Percentiles rank a stretch among this genome's conserved stretches.
Conservation (phyloP, 2,113 vertebrate species). For the Ciconia stormi region DNA sequence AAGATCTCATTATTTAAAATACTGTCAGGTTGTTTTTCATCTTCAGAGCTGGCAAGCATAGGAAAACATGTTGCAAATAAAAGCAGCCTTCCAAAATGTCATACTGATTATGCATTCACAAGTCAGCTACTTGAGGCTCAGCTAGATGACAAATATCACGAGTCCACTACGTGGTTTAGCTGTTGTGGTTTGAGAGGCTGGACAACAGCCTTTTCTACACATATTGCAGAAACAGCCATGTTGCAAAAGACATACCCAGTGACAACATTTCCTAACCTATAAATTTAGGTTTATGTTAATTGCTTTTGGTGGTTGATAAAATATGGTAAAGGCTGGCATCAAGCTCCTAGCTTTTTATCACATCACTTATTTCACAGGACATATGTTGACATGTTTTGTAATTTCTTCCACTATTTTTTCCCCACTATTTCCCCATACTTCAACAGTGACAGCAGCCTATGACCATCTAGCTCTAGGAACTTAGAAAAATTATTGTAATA, state of each 20-base stretch:
- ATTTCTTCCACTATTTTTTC: background rate
- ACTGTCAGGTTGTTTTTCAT: slow-evolving; percentile 23
- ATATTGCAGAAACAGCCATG: background rate
- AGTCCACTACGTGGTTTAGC: background rate
- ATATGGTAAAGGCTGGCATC: background rate
- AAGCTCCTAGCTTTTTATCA: background rate
- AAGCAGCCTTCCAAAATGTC: slow-evolving; percentile 40
- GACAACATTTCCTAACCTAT: background rate
- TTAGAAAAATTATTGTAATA: background rate
- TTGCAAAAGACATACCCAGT: background rate
- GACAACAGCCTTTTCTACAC: background rate
- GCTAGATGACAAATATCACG: background rate
- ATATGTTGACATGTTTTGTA: background rate
- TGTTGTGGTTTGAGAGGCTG: background rate
- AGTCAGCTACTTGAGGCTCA: background rate
- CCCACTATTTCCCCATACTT: background rate
- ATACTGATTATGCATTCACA: slow-evolving; percentile 5
- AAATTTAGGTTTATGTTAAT: background rate
- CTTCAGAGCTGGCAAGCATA: slow-evolving; percentile 23
- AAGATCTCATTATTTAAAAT: slow-evolving; percentile 22
- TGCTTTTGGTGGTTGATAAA: background rate
- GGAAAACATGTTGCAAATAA: slow-evolving; percentile 36
- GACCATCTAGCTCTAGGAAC: background rate
- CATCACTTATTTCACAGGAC: background rate
- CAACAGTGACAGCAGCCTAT: background rate